phyloP scores from a whole-genome alignment of 2,888 invertebrate species.

The Drosophila pegasa region DNA sequence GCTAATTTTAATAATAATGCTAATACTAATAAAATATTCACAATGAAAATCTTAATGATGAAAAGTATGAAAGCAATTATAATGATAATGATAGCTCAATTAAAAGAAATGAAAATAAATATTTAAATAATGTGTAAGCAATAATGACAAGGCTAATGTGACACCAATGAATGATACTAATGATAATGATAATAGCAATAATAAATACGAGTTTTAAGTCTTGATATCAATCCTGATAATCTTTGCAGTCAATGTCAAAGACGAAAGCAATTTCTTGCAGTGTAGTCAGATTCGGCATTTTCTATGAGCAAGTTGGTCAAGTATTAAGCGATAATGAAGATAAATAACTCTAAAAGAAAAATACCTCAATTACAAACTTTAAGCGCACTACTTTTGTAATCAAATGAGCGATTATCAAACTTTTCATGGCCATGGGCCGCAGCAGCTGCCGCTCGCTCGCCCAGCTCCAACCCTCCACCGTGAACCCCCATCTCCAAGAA shows the following conservation, averaged over 20 bases:
- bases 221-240: not conserved
- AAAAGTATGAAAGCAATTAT: no score
- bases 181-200: not conserved
- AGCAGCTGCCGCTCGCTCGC: constrained; percentile 37
- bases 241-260: not conserved
- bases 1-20: not conserved
- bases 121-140: no score
- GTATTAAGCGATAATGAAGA: constrained; percentile 78
- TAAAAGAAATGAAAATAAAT: no score
- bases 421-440: constrained; percentile 45
- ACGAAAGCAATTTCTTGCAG: constrained; percentile 10
- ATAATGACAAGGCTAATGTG: not conserved
- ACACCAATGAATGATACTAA: not conserved
- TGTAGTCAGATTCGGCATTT: constrained; percentile 18
- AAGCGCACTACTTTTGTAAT: constrained; percentile 71
- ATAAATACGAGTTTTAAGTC: not conserved
- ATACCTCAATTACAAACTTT: constrained; percentile 76
- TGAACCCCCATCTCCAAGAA: constrained; percentile 33
- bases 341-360: constrained; percentile 71
- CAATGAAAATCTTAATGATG: not conserved
- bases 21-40: no score
- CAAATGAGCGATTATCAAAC: constrained; percentile 78
- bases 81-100: not conserved
- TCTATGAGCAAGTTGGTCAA: constrained; percentile 47
- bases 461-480: not conserved